Evolutionary conservation across 2,888 invertebrate species (phyloP).

Genomic region (Macrosiphum euphorbiae): DNA sequence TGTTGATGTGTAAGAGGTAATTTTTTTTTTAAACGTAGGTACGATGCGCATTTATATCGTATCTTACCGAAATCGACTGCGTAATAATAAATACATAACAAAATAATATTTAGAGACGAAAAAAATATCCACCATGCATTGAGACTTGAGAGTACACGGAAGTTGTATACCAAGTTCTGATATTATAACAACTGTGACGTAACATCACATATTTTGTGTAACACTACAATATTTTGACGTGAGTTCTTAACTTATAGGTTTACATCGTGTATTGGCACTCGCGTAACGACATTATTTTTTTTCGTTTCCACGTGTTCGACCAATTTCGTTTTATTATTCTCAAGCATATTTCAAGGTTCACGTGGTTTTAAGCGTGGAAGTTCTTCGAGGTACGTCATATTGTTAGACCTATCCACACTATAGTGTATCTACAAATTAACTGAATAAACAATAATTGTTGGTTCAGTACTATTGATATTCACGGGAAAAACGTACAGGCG

Average conservation of each 20-base stretch:
- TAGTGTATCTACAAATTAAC: neutral
- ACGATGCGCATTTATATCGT: neutral
- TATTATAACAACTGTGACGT: neutral
- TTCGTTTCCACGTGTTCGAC: neutral
- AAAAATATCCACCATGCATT: neutral
- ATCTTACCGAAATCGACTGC: neutral
- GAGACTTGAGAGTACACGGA: neutral
- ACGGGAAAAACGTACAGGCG: neutral
- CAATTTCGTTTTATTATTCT: neutral
- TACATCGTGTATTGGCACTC: neutral
- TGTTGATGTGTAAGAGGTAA: neutral
- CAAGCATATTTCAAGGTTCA: neutral
- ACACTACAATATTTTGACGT: neutral
- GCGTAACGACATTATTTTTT: neutral
- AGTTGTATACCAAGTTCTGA: neutral
- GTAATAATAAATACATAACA: neutral
- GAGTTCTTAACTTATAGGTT: neutral
- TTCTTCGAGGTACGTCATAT: neutral
- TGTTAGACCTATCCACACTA: neutral
- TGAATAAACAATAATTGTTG: neutral
- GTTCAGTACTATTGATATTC: neutral
- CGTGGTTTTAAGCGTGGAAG: neutral
- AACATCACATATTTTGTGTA: neutral
- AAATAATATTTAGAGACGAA: neutral
- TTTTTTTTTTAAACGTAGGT: neutral